phyloP scores from a whole-genome alignment of 2,797 vertebrate genomes.

The Phrynocephalus forsythii region DNA sequence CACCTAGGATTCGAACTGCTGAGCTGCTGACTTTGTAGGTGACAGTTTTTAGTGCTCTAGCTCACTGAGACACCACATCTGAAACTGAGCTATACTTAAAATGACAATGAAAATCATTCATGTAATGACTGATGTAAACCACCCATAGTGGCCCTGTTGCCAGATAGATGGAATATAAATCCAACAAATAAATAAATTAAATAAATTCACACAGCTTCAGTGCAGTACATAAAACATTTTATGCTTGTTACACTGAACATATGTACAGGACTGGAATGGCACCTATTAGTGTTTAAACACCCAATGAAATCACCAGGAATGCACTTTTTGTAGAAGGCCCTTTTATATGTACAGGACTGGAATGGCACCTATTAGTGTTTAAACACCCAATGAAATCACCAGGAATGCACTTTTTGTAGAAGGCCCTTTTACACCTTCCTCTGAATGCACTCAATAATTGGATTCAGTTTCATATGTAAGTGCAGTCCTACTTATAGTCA shows the following conservation, averaged over 20 bases:
- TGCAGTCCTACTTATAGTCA: background rate
- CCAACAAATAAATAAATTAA: no score
- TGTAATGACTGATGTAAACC: no score
- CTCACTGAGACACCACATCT: no score
- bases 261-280: background rate
- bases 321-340: background rate
- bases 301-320: background rate
- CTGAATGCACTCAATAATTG: background rate
- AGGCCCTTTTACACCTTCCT: background rate
- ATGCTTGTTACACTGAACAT: background rate
- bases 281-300: background rate
- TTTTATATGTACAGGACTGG: background rate
- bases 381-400: background rate
- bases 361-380: background rate
- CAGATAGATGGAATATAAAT: no score
- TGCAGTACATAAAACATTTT: background rate
- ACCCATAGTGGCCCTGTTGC: no score
- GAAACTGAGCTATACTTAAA: background rate
- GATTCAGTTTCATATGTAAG: background rate
- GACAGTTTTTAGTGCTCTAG: no score
- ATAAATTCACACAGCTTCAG: background rate
- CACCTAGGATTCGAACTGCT: no score
- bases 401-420: background rate
- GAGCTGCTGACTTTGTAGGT: no score
- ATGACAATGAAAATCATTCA: background rate